Evolutionary conservation across 1,140 invertebrate species (phyloP).

Genomic region (Agraylea sexmaculata): DNA sequence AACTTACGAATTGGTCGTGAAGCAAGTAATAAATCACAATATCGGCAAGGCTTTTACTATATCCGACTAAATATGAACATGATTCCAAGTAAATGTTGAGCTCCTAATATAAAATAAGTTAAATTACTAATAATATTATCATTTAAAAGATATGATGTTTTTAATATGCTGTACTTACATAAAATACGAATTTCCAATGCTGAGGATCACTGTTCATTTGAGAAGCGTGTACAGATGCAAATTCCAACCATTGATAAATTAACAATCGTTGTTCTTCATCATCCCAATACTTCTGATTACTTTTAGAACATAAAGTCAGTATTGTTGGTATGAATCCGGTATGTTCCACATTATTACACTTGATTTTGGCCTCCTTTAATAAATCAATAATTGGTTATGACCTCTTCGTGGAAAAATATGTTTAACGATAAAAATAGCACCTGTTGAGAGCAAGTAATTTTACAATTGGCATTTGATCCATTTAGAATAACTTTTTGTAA

Average conservation of each 20-base stretch:
- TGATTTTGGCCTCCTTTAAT: too few relatives aligned
- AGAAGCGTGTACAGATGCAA: conserved; percentile 10
- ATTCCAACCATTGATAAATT: conserved; percentile 19
- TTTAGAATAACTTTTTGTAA: too few relatives aligned
- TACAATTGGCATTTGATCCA: too few relatives aligned
- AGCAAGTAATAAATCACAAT: conserved; percentile 17
- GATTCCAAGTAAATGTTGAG: conserved; percentile 18
- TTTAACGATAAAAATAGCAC: too few relatives aligned
- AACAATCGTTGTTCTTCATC: conserved; percentile 5
- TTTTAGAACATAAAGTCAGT: too few relatives aligned
- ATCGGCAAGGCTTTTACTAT: conserved; percentile 14
- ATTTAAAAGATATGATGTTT: conserved; percentile 2
- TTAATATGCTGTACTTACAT: conserved; percentile 20
- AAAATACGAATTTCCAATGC: conserved; percentile 29
- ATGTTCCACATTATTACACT: too few relatives aligned
- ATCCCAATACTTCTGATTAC: conserved; percentile 2
- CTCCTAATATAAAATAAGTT: too few relatives aligned
- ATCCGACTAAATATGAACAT: conserved; percentile 18
- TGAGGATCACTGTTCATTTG: conserved; percentile 17
- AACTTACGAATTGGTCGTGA: conserved; percentile 18
- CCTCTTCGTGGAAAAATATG: too few relatives aligned
- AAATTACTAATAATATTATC: conserved; percentile 10
- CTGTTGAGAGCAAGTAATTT: too few relatives aligned
- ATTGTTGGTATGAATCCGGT: too few relatives aligned
- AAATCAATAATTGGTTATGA: too few relatives aligned